A percentile compares a stretch with the other conserved stretches of the same genome.
Conservation (phyloP, 2,113 vertebrate genomes). For the Eulemur rufifrons region DNA sequence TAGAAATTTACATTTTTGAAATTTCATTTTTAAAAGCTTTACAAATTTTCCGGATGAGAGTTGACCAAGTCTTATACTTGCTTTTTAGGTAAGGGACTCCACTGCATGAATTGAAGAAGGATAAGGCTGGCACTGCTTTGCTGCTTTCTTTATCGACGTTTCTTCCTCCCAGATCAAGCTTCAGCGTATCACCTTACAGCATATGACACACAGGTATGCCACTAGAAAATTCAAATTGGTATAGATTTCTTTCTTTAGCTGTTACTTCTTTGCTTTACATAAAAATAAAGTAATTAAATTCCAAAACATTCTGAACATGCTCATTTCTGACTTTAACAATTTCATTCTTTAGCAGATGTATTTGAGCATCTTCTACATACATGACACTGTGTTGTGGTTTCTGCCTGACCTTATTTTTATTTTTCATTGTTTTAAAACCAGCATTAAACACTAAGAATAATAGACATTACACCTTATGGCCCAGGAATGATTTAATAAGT, state of each 20-base stretch:
- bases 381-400: background rate
- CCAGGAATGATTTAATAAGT: background rate
- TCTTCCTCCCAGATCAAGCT: conserved; percentile 18
- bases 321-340: background rate
- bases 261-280: background rate
- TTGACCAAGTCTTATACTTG: background rate
- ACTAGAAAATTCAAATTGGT: background rate
- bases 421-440: background rate
- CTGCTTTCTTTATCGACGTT: conserved; percentile 21
- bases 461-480: background rate
- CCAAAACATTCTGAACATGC: background rate
- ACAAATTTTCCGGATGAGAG: background rate
- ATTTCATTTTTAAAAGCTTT: background rate
- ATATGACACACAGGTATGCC: conserved; percentile 54
- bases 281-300: background rate
- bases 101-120: background rate
- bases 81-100: conserved; percentile 22
- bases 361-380: background rate
- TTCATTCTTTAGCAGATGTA: background rate
- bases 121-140: background rate
- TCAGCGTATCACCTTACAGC: background rate
- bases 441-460: background rate
- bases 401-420: background rate
- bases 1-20: background rate
- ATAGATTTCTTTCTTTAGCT: background rate